Percentiles rank a stretch among this genome's conserved stretches.
Conservation (phyloP, 2,888 invertebrate species). For the Aromia moschata region DNA sequence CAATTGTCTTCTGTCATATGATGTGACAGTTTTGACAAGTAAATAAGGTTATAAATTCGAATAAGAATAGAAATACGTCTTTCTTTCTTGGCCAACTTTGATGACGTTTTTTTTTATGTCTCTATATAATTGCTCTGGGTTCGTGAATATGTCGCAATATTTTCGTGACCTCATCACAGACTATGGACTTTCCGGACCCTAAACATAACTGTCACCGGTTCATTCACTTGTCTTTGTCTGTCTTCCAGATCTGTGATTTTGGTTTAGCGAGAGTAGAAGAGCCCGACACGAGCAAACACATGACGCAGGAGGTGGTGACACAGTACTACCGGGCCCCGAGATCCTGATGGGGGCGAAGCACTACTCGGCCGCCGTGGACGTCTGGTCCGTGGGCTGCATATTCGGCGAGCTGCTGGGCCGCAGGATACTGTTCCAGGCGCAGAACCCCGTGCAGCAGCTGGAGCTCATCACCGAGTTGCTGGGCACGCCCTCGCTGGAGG, state of each 20-base stretch:
- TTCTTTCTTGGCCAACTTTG: no score
- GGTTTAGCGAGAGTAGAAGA: slow-evolving; percentile 98
- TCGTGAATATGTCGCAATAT: no score
- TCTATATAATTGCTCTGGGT: no score
- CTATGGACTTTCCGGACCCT: no score
- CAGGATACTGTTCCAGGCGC: slow-evolving; percentile 92
- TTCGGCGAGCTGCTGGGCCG: slow-evolving; percentile 94
- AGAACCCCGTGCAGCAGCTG: slow-evolving; percentile 96
- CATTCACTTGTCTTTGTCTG: no score
- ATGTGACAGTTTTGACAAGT: no score
- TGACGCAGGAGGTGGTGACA: slow-evolving; percentile 99
- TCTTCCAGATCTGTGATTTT: slow-evolving; percentile 93
- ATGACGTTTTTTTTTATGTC: no score
- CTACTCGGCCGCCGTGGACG: slow-evolving; percentile 96
- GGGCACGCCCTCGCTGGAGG: slow-evolving; percentile 94
- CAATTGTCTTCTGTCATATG: no score
- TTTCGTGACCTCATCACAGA: no score
- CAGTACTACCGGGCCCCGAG: slow-evolving; percentile 99
- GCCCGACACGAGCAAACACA: slow-evolving; percentile 89
- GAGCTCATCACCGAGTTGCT: slow-evolving; percentile 97
- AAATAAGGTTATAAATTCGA: no score
- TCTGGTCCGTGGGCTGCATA: slow-evolving; percentile 99
- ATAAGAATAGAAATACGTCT: no score
- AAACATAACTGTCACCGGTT: no score
- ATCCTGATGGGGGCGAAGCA: slow-evolving; percentile 98